Evolutionary conservation across 2,113 vertebrate species (phyloP).

Genomic region (Psittacara wagleri): DNA sequence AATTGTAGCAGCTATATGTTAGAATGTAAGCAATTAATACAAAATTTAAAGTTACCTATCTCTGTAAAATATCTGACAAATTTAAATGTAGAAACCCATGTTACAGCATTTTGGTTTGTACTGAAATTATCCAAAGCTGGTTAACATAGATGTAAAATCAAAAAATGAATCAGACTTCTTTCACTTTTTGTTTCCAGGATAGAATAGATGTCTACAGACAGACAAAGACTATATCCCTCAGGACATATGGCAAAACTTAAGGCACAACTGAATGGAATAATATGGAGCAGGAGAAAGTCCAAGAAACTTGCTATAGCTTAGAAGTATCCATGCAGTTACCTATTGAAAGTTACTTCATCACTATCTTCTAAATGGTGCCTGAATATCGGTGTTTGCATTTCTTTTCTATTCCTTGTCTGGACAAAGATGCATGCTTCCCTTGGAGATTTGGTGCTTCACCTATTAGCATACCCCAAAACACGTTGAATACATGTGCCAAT

Average conservation of each 20-base stretch:
- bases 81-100: neutral
- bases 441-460: neutral
- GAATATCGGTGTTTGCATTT: neutral
- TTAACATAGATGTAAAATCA: neutral
- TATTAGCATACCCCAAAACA: neutral
- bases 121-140: neutral
- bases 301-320: neutral
- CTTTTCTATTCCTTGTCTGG: neutral
- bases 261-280: neutral
- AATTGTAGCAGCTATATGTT: neutral
- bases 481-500: rapidly evolving
- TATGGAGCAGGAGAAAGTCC: neutral
- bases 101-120: neutral
- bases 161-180: neutral
- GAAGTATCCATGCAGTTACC: neutral
- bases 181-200: neutral
- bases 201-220: neutral
- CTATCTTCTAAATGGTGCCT: neutral
- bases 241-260: neutral
- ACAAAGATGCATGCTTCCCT: neutral
- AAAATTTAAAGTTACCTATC: neutral
- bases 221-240: neutral
- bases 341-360: neutral
- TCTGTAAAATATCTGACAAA: neutral
- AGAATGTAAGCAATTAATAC: neutral